phyloP scores from a whole-genome alignment of 2,888 invertebrate genomes.

The Netelia fuscicornis region DNA sequence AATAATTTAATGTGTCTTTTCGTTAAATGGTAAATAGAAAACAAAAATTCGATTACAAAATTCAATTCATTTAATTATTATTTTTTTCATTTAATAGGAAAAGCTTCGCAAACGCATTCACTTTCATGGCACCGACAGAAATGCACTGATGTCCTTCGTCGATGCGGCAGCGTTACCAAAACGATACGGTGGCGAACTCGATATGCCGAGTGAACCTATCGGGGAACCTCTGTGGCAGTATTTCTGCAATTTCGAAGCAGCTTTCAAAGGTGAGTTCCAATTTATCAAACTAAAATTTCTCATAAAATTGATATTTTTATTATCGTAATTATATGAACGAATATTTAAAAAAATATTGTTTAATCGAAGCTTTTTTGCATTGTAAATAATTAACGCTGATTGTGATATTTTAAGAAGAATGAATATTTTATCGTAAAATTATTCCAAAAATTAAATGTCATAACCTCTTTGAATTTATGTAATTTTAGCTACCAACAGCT shows the following conservation, averaged over 20 bases:
- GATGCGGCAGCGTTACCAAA: constrained; percentile 87
- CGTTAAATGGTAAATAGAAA: not conserved
- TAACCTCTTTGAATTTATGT: constrained; percentile 42
- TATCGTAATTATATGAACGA: not conserved
- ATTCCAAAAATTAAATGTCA: constrained; percentile 23
- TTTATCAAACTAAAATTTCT: not conserved
- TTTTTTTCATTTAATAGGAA: constrained; percentile 85
- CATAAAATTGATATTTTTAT: not conserved
- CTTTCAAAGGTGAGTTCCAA: constrained; percentile 87
- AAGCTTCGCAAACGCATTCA: constrained; percentile 92
- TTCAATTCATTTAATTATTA: not conserved
- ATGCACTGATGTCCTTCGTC: constrained; percentile 87
- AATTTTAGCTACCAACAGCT: constrained; percentile 67
- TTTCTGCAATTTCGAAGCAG: constrained; percentile 88
- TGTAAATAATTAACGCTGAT: not conserved
- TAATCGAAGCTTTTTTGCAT: not conserved
- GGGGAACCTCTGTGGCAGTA: constrained; percentile 89
- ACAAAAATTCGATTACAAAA: not conserved
- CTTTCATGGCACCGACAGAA: constrained; percentile 90
- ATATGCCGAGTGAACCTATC: constrained; percentile 87
- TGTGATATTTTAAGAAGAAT: not conserved
- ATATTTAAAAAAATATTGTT: too few relatives aligned
- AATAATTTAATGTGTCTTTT: not conserved
- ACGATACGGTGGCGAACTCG: constrained; percentile 89
- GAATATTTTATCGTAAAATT: not conserved